Evolutionary conservation across 2,888 invertebrate genomes (phyloP).

Genomic region (Panorpa germanica): DNA sequence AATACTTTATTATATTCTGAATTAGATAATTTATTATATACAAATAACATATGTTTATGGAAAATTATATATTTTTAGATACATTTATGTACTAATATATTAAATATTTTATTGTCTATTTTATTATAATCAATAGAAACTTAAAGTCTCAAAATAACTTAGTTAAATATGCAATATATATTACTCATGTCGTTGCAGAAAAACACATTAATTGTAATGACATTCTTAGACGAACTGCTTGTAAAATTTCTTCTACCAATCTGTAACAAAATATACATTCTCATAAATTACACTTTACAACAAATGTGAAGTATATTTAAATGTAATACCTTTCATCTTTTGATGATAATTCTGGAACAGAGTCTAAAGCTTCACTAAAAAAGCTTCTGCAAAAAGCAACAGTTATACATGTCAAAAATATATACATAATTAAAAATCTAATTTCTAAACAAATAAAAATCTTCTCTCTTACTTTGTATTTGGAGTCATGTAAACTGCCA

Average conservation of each 20-base stretch:
- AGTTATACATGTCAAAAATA: background rate
- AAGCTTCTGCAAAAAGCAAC: conserved; percentile 36
- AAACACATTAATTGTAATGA: conserved; percentile 48
- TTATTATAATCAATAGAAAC: too few species aligned
- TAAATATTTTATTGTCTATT: too few species aligned
- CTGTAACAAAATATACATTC: conserved; percentile 21
- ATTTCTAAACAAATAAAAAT: conserved; percentile 1
- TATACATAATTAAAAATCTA: conserved; percentile 3
- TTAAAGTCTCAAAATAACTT: too few species aligned
- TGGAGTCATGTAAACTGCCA: conserved; percentile 40
- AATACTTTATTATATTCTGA: too few species aligned
- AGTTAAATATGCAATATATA: too few species aligned
- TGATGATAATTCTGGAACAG: conserved; percentile 44
- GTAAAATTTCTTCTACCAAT: conserved; percentile 39
- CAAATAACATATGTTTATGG: too few species aligned
- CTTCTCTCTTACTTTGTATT: conserved; percentile 36
- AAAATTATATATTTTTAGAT: too few species aligned
- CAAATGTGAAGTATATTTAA: conserved; percentile 9
- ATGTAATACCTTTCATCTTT: conserved; percentile 36
- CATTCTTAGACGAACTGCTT: conserved; percentile 43
- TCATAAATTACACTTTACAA: conserved; percentile 7
- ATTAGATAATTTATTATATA: too few species aligned
- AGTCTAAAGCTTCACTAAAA: conserved; percentile 64
- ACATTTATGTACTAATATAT: too few species aligned
- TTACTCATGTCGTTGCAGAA: too few species aligned